Base-by-base conservation (phyloP, 1,140 invertebrate genomes). In the Ceratosolen fusciceps region DNA sequence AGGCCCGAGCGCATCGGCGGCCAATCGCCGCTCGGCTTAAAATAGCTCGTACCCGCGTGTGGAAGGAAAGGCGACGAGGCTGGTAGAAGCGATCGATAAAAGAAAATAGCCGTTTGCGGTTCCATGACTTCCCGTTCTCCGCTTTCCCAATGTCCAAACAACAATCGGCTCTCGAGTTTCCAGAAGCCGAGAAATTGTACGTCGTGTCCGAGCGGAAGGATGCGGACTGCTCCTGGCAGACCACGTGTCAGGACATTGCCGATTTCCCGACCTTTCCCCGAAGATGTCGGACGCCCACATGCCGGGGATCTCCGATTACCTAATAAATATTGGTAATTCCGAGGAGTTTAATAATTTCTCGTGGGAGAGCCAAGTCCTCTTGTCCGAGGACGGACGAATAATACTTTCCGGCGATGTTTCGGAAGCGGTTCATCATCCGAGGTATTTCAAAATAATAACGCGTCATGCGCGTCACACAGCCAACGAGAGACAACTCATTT, bases 101-200 rank as follows among this genome's bases (percentile, higher is more conserved):
- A n/a, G 19, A 37, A 37, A 71, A 8, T 7, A 47, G 21, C 19
- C 16, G 5, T 60, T 24, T 19, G 29, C 1, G 21, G 9, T 47
- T 29, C n/a, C 29, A 47, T 65, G 29, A 76, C 60, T 76, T 37
- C 29, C 62, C 9, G 60, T 67, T 76, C 39, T 67, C 29, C 47
- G n/a, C 26, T 31, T 75, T 75, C 39, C 34, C 60, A 7, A 54
- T 76, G 62, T 67, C 47, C 29, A 76, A 76, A 76, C 60, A 76
- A n/a, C n/a, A n/a, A 76, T 67, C 67, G 26, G 62, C 49, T 76
- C 62, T 76, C 62, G 9, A 37, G 24, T 76, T 76, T 68, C 62
- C 26, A 60, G 12, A 24, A 10, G 56, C 24, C 24, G 56, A 34
- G 24, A 47, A 74, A 74, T 60, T 26, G 47, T 68, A 2, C 21